Evolutionary conservation across 2,113 vertebrate genomes (phyloP).

Genomic region (Cinclus mexicanus): DNA sequence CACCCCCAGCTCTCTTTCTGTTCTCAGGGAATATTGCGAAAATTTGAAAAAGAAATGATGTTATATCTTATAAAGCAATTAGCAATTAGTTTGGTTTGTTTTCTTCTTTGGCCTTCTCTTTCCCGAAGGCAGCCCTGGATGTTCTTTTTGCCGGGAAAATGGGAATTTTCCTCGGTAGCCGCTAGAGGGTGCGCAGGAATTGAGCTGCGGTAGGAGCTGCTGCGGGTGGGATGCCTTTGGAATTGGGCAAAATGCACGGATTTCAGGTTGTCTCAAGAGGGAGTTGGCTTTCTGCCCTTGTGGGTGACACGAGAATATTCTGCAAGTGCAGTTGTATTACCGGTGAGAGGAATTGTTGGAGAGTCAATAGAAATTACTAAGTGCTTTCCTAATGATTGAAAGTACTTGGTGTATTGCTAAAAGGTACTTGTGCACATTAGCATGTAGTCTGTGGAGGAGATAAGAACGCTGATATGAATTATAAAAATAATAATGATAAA

Average conservation of each 20-base stretch:
- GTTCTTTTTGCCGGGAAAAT: not conserved
- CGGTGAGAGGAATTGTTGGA: not conserved
- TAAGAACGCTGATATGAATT: not conserved
- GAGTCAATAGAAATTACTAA: not conserved
- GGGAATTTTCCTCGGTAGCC: not conserved
- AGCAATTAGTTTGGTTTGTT: not conserved
- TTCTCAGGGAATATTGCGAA: not conserved
- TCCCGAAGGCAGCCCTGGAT: not conserved
- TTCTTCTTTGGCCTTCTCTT: not conserved
- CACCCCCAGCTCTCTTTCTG: not conserved
- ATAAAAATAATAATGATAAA: not conserved
- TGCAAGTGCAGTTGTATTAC: not conserved
- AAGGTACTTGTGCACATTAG: not conserved
- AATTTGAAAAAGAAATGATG: not conserved
- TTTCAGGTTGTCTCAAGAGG: not conserved
- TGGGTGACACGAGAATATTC: not conserved
- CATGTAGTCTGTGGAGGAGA: not conserved
- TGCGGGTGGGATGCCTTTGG: not conserved
- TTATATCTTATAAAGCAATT: not conserved
- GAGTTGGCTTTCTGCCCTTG: not conserved
- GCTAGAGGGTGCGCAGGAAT: slow-evolving; percentile 64
- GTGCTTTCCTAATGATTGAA: not conserved
- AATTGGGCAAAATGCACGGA: not conserved
- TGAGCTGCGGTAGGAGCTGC: not conserved
- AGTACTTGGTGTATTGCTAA: not conserved